Evolutionary conservation across 2,113 vertebrate genomes (phyloP).

Genomic region (Stegostoma tigrinum): DNA sequence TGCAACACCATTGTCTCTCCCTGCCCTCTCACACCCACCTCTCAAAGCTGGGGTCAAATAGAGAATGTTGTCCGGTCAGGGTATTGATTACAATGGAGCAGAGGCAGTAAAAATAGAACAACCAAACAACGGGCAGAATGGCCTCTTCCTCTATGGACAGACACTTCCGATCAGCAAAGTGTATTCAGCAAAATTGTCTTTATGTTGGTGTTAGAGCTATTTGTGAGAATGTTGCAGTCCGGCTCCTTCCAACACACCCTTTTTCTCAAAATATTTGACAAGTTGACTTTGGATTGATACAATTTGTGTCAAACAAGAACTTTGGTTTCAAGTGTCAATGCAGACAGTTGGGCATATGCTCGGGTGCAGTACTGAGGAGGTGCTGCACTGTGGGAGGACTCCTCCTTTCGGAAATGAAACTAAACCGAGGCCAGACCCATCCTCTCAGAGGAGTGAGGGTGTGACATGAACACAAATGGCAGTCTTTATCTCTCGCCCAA

Average conservation of each 20-base stretch:
- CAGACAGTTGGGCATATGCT: not conserved
- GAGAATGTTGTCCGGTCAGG: too few species aligned
- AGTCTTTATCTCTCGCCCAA: not conserved
- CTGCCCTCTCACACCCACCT: too few species aligned
- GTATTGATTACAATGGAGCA: too few species aligned
- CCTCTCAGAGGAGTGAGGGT: not conserved
- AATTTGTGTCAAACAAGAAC: not conserved
- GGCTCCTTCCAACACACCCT: not conserved
- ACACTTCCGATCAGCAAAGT: too few species aligned
- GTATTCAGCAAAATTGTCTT: not conserved
- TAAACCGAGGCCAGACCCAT: not conserved
- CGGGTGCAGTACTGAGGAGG: too few species aligned
- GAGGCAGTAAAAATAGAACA: too few species aligned
- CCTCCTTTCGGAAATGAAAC: too few species aligned
- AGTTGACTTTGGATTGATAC: not conserved
- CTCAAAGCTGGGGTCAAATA: too few species aligned
- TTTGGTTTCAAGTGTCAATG: not conserved
- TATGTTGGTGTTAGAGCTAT: not conserved
- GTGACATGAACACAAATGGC: not conserved
- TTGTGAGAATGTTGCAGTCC: not conserved
- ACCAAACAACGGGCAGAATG: too few species aligned
- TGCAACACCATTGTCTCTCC: too few species aligned
- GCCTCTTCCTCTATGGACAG: too few species aligned
- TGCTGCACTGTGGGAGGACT: too few species aligned
- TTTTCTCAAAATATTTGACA: not conserved